Evolutionary conservation across 30 jellyfish, hydroid and myxozoan genomes (phyloP).

Genomic region (Cassiopea andromeda): DNA sequence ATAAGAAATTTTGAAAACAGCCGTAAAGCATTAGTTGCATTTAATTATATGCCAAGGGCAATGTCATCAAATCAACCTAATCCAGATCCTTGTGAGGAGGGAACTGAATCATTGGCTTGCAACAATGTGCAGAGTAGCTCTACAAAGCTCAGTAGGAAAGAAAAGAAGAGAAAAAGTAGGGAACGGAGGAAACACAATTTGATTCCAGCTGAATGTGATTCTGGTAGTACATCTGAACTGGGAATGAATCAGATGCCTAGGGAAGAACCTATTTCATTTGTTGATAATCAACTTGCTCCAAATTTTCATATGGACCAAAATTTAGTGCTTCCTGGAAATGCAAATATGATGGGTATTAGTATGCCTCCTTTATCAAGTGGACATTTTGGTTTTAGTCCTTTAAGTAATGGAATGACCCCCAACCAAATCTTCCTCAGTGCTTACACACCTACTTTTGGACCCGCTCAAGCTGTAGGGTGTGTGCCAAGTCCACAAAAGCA

Average conservation of each 20-base stretch:
- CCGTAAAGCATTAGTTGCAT: neutral
- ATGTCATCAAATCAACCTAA: no score
- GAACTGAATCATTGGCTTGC: no score
- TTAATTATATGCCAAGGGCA: no score
- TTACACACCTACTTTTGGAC: neutral
- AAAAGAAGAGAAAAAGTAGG: neutral
- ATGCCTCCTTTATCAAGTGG: no score
- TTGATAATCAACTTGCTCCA: no score
- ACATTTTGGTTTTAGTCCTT: no score
- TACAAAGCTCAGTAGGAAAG: neutral
- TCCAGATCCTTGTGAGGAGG: no score
- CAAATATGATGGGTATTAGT: neutral
- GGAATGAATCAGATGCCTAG: no score
- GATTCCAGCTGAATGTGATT: neutral
- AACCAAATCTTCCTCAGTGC: neutral
- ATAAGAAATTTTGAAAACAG: neutral
- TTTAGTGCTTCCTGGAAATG: neutral
- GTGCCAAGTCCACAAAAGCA: neutral
- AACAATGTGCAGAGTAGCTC: no score
- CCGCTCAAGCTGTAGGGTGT: neutral
- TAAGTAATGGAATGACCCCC: neutral
- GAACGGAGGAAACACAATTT: neutral
- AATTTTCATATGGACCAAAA: no score
- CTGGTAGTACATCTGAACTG: neutral
- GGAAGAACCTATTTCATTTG: no score